Conservation (phyloP, 2,113 vertebrate genomes). For the Grantiella picta region DNA sequence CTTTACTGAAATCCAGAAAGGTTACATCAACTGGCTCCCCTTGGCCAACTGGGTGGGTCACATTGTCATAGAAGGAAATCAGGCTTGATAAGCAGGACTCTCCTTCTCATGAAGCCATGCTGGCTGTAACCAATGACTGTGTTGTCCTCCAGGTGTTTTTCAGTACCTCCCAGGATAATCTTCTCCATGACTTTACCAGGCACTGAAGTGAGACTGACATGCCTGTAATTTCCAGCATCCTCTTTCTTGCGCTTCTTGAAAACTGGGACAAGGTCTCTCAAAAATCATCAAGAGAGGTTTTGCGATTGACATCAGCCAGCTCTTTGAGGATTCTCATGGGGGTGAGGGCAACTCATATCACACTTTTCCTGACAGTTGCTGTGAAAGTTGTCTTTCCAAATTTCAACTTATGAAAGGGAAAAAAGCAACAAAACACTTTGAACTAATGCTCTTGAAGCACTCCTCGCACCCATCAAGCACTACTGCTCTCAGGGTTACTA, state of each 20-base stretch:
- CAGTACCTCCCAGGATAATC: neutral
- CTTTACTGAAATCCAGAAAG: neutral
- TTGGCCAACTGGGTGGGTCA: neutral
- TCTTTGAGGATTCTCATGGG: neutral
- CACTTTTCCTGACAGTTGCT: neutral
- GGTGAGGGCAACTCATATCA: neutral
- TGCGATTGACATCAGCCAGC: neutral
- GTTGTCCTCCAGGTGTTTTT: neutral
- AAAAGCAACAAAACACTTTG: neutral
- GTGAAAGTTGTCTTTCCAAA: neutral
- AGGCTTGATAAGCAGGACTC: neutral
- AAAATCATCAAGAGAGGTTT: neutral
- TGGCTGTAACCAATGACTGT: neutral
- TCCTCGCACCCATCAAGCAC: rapidly evolving
- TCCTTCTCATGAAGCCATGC: rapidly evolving
- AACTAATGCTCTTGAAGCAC: neutral
- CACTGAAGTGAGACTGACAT: neutral
- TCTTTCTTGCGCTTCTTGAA: neutral
- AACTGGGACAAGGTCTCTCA: neutral
- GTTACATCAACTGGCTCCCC: neutral
- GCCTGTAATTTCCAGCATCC: rapidly evolving
- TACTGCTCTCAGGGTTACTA: neutral
- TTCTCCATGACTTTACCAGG: neutral
- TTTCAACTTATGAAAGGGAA: neutral
- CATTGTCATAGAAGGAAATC: neutral